Percentiles rank a stretch among this genome's conserved stretches.
Conservation (phyloP, 2,113 vertebrate species). For the Silurus glanis region DNA sequence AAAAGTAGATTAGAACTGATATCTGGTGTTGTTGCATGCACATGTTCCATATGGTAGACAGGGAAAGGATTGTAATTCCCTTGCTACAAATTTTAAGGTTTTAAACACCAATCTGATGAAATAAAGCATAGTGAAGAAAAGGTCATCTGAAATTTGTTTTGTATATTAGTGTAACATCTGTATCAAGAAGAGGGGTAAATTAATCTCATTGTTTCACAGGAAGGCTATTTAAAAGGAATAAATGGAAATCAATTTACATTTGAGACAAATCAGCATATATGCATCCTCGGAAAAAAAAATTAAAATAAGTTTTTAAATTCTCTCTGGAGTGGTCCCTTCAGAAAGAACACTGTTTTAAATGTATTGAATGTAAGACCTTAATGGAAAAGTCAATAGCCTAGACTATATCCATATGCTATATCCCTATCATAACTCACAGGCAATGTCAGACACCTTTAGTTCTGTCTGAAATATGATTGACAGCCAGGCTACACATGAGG, state of each 20-base stretch:
- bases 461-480: conserved; percentile 7
- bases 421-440: not conserved
- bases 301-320: not conserved
- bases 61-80: conserved; percentile 15
- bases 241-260: not conserved
- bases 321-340: not conserved
- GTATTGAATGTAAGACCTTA: not conserved
- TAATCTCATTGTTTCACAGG: not conserved
- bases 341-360: no score
- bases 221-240: not conserved
- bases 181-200: not conserved
- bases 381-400: no score
- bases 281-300: not conserved
- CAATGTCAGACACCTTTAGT: not conserved
- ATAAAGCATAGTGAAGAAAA: not conserved
- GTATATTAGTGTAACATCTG: not conserved
- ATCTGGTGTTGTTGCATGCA: not conserved
- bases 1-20: conserved; percentile 7
- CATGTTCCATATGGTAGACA: conserved; percentile 19
- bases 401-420: not conserved
- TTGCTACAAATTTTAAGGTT: conserved; percentile 27
- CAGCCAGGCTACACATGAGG: not conserved
- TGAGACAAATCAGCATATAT: not conserved
- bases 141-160: not conserved
- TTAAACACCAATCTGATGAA: conserved; percentile 10